Percentiles rank a stretch among this genome's conserved stretches.
Evolutionary conservation across 2,888 invertebrate species (phyloP).

Genomic region (Busseola fusca): DNA sequence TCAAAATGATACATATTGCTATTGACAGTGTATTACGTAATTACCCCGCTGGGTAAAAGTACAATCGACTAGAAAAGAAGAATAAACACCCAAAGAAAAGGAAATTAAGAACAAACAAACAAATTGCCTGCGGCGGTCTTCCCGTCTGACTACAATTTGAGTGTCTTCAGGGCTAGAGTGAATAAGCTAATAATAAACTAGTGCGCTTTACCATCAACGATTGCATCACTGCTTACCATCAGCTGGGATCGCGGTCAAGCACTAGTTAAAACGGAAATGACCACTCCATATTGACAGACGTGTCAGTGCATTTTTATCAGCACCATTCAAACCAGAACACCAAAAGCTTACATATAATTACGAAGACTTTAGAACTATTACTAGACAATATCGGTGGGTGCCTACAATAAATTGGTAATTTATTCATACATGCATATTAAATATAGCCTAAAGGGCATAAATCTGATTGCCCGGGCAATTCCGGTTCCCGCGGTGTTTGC

Average conservation of each 20-base stretch:
- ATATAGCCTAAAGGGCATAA: conserved; percentile 24
- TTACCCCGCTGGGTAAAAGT: too few species aligned
- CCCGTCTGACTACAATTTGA: too few species aligned
- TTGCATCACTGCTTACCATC: too few species aligned
- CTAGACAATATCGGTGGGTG: conserved; percentile 48
- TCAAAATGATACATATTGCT: too few species aligned
- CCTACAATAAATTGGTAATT: conserved; percentile 38
- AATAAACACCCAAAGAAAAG: background rate
- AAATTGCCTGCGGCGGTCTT: too few species aligned
- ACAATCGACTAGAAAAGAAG: background rate
- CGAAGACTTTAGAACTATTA: background rate
- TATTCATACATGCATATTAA: conserved; percentile 20
- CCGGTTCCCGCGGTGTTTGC: conserved; percentile 52
- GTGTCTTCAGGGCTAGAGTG: too few species aligned
- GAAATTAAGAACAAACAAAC: background rate
- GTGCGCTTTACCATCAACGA: too few species aligned
- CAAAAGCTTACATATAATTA: conserved; percentile 6
- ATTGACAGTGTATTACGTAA: too few species aligned
- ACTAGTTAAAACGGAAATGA: too few species aligned
- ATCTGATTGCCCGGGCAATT: conserved; percentile 30
- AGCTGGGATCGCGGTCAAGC: too few species aligned
- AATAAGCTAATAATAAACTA: too few species aligned
- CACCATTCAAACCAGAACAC: background rate
- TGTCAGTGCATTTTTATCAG: background rate
- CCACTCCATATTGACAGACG: background rate